Percentiles rank a stretch among this genome's conserved stretches.
Conservation (phyloP, 2,113 vertebrate genomes). For the Noturus placidus region DNA sequence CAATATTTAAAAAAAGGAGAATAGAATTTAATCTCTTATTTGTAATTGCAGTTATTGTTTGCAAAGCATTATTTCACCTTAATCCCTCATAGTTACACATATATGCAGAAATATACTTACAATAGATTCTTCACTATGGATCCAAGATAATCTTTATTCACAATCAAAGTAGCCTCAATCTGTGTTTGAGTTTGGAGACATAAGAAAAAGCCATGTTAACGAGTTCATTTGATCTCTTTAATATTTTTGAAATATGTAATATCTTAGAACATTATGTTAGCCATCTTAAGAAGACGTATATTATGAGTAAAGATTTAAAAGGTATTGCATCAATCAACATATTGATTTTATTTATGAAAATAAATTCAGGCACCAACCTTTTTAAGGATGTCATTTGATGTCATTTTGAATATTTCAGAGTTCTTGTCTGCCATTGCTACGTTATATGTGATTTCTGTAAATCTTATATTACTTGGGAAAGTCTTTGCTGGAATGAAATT, state of each 20-base stretch:
- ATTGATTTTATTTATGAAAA: no score
- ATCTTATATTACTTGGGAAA: not conserved
- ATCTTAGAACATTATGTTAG: not conserved
- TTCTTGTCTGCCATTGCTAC: accelerated
- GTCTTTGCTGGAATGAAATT: constrained; percentile 24
- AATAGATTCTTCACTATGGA: not conserved
- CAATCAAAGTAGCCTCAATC: accelerated
- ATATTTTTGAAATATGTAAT: not conserved
- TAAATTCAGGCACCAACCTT: not conserved
- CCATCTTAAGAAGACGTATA: not conserved
- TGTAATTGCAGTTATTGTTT: not conserved
- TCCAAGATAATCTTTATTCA: not conserved
- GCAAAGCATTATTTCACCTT: not conserved
- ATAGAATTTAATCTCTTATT: not conserved
- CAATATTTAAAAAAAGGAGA: not conserved
- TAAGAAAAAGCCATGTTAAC: not conserved
- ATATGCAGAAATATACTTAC: constrained; percentile 14
- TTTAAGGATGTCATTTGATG: accelerated
- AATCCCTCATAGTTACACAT: not conserved
- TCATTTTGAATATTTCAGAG: accelerated
- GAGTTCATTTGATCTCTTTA: not conserved
- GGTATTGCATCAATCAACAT: not conserved
- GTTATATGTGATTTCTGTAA: accelerated
- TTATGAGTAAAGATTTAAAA: not conserved
- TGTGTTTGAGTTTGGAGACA: constrained; percentile 10